Evolutionary conservation across 2,113 vertebrate genomes (phyloP).

Genomic region (Myanophis thanlyinensis): DNA sequence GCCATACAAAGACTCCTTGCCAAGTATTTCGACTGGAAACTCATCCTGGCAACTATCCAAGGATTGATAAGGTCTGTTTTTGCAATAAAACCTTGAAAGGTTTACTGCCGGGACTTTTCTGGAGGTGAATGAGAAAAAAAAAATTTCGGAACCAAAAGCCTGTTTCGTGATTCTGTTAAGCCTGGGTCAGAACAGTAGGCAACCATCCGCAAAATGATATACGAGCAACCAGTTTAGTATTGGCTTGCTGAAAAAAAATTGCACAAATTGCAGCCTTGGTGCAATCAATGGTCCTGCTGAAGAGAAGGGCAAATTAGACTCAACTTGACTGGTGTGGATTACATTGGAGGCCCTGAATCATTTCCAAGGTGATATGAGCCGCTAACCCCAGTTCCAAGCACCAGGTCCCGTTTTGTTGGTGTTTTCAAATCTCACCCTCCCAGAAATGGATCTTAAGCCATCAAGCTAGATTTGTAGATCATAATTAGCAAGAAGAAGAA

Average conservation of each 20-base stretch:
- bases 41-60: too few species aligned
- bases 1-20: too few species aligned
- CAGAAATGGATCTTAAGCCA: constrained; percentile 30
- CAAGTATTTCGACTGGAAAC: too few species aligned
- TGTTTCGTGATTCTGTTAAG: too few species aligned
- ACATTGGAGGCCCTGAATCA: constrained; percentile 57
- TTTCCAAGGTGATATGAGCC: constrained; percentile 56
- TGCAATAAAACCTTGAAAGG: too few species aligned
- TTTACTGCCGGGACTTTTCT: too few species aligned
- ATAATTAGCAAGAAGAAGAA: constrained; percentile 61
- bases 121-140: too few species aligned
- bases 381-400: constrained; percentile 60
- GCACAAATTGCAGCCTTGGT: constrained; percentile 17
- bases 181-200: too few species aligned
- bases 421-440: not conserved
- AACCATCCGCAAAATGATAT: not conserved
- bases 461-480: constrained; percentile 54
- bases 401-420: constrained; percentile 44
- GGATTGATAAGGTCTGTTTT: too few species aligned
- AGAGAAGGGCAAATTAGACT: constrained; percentile 25
- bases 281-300: constrained; percentile 14
- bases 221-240: constrained; percentile 20
- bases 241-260: constrained; percentile 35
- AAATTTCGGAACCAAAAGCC: too few species aligned
- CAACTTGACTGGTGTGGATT: constrained; percentile 50